Evolutionary conservation across 2,797 vertebrate genomes (phyloP).

Genomic region (Cryptoblepharus egeriae): DNA sequence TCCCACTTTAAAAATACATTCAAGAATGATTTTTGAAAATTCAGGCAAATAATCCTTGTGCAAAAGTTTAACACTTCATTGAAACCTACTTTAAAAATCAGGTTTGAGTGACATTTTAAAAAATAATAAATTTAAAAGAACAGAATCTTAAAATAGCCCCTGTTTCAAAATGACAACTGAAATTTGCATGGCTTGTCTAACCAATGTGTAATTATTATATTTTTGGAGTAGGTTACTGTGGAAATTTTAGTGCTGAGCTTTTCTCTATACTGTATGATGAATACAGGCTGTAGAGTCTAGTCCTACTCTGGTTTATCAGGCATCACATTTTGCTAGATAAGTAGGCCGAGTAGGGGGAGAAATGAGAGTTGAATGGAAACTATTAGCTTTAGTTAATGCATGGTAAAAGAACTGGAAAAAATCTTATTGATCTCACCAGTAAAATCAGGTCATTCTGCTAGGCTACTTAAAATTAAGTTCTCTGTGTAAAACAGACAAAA

Average conservation of each 20-base stretch:
- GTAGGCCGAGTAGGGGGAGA: background rate
- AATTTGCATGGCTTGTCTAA: background rate
- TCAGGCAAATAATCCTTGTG: background rate
- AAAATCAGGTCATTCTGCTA: background rate
- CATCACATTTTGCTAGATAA: background rate
- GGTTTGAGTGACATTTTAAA: background rate
- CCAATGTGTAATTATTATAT: background rate
- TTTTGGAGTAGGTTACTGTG: background rate
- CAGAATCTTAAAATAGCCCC: background rate
- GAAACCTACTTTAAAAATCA: background rate
- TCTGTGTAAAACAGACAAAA: background rate
- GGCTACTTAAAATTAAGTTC: too few relatives aligned
- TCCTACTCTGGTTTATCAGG: background rate
- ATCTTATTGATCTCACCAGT: background rate
- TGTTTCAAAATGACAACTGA: background rate
- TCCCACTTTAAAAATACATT: background rate
- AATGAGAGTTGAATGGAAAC: background rate
- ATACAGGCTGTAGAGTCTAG: background rate
- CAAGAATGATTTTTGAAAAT: background rate
- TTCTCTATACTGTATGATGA: background rate
- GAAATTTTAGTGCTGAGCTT: background rate
- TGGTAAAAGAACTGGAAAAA: background rate
- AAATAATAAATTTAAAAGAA: too few relatives aligned
- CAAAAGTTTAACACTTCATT: conserved; percentile 6
- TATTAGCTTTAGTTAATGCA: background rate